A percentile compares a stretch with the other conserved stretches of the same genome.
Conservation (phyloP, 2,888 invertebrate genomes). For the Conops quadrifasciatus region DNA sequence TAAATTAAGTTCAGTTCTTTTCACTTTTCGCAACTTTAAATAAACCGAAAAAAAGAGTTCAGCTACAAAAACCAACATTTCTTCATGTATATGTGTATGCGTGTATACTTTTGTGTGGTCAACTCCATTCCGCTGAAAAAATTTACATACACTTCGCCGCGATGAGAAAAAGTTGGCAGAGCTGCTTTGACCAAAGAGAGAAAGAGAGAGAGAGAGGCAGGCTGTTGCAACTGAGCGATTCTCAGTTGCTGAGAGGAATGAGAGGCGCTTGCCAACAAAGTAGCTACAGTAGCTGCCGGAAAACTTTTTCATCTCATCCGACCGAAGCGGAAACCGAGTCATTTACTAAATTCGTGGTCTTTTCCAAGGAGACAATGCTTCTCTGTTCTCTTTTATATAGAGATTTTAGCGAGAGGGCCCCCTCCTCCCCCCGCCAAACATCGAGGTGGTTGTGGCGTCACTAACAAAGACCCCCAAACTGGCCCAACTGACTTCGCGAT, state of each 20-base stretch:
- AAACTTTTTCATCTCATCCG: not conserved
- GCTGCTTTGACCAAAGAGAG: no score
- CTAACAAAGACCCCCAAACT: not conserved
- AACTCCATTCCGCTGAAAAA: no score
- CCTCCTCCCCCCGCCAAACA: no score
- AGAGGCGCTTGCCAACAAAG: not conserved
- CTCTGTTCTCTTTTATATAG: not conserved
- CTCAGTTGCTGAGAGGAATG: no score
- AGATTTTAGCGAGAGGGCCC: not conserved
- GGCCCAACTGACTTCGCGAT: not conserved
- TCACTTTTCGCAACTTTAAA: no score
- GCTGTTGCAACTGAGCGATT: no score
- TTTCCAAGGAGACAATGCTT: slow-evolving; percentile 40
- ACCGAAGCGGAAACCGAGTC: slow-evolving; percentile 57
- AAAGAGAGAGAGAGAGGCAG: no score
- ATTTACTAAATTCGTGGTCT: slow-evolving; percentile 60
- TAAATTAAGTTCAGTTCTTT: no score
- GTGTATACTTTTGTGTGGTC: not conserved
- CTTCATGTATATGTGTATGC: not conserved
- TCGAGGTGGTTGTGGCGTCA: no score
- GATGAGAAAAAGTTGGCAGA: no score
- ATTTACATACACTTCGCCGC: no score
- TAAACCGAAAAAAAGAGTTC: no score
- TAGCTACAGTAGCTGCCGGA: not conserved
- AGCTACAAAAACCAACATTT: not conserved